Conservation (phyloP, 2,113 vertebrate genomes). For the Probosciger aterrimus region DNA sequence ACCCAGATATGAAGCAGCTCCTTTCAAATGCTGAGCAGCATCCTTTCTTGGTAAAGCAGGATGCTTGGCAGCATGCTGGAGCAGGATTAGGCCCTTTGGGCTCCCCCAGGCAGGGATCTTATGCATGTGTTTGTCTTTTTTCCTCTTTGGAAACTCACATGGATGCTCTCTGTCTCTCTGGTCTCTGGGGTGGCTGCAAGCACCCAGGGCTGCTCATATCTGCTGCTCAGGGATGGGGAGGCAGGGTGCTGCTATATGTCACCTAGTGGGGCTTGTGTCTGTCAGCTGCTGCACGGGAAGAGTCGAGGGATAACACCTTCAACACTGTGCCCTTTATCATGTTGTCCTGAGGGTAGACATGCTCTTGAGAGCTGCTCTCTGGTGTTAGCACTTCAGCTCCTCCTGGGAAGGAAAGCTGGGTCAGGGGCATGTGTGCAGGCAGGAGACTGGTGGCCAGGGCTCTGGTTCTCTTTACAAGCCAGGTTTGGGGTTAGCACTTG, state of each 20-base stretch:
- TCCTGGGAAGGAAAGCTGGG: background rate
- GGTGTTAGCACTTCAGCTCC: background rate
- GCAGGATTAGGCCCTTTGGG: background rate
- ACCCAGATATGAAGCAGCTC: background rate
- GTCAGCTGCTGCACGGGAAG: background rate
- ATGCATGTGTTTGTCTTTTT: background rate
- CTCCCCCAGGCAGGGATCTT: background rate
- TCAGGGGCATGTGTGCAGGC: accelerated
- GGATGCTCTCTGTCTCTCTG: background rate
- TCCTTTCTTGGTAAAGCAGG: background rate
- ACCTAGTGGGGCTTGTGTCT: accelerated
- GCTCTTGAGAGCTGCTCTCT: background rate
- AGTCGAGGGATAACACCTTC: background rate
- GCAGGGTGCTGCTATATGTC: background rate
- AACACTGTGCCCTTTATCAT: accelerated
- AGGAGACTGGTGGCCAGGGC: background rate
- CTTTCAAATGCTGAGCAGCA: background rate
- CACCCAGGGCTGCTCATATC: background rate
- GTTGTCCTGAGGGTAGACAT: background rate
- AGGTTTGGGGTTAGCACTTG: background rate
- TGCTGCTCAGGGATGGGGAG: too few species aligned
- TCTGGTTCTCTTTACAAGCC: background rate
- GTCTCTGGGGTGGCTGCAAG: background rate
- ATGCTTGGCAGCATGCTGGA: background rate
- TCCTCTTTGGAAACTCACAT: accelerated